Conservation (phyloP, 1,140 invertebrate species). For the Maconellicoccus hirsutus region DNA sequence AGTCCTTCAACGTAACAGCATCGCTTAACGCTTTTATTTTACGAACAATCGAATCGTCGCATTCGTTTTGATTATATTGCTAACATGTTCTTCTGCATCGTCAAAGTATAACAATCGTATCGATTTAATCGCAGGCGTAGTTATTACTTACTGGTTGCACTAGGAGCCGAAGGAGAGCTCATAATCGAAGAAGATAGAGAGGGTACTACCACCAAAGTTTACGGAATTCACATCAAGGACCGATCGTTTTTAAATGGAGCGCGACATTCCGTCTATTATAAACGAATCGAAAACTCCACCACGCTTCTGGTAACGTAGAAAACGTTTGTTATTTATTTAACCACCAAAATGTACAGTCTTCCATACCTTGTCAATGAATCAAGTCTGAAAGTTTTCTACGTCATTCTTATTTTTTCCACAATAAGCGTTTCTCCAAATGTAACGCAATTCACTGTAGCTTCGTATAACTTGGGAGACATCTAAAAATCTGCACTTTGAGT, state of each 20-base stretch:
- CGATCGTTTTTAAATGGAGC: slow-evolving; percentile 70
- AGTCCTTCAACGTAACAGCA: no score
- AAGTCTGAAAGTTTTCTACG: no score
- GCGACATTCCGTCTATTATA: slow-evolving; percentile 75
- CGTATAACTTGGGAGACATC: no score
- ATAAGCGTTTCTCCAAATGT: no score
- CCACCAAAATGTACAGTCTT: not conserved
- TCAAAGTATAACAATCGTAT: not conserved
- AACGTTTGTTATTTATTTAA: slow-evolving; percentile 2
- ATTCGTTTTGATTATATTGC: no score
- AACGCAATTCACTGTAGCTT: no score
- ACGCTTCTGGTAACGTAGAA: slow-evolving; percentile 42
- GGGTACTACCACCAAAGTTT: slow-evolving; percentile 45
- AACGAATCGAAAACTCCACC: slow-evolving; percentile 54
- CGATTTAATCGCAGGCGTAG: slow-evolving; percentile 44
- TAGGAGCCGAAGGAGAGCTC: slow-evolving; percentile 66
- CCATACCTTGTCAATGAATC: not conserved
- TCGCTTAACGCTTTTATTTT: no score
- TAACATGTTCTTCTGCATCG: no score
- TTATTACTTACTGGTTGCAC: slow-evolving; percentile 67
- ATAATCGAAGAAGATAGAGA: slow-evolving; percentile 75
- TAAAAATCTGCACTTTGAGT: no score
- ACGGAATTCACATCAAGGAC: slow-evolving; percentile 55
- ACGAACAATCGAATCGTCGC: no score
- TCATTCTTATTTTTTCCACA: no score